phyloP scores from a whole-genome alignment of 1,140 invertebrate species.

The Cataglyphis hispanica region DNA sequence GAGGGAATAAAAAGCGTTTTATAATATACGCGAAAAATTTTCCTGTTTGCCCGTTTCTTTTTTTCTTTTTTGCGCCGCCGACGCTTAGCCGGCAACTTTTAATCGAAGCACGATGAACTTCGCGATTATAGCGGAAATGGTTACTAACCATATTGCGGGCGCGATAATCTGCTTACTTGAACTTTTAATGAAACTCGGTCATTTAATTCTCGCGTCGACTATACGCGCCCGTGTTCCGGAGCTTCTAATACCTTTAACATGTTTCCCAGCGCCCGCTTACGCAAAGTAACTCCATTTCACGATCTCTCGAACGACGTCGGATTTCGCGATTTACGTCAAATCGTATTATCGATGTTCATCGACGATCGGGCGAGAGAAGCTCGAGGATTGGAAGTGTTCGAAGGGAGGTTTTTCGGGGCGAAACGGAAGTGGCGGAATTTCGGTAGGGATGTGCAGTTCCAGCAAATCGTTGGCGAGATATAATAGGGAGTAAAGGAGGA shows the following conservation, averaged over 20 bases:
- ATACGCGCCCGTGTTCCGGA: not conserved
- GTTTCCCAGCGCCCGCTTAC: not conserved
- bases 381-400: not conserved
- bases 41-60: not conserved
- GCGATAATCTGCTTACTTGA: conserved; percentile 34
- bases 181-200: conserved; percentile 53
- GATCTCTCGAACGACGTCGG: not conserved
- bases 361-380: not conserved
- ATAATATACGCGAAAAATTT: conserved; percentile 33
- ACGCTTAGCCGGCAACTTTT: conserved; percentile 47
- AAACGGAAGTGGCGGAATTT: conserved; percentile 50
- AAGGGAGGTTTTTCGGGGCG: not conserved
- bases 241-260: conserved; percentile 9
- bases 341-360: conserved; percentile 17
- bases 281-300: not conserved
- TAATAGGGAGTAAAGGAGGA: conserved; percentile 18
- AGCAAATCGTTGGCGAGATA: conserved; percentile 66
- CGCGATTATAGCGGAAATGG: not conserved
- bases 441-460: conserved; percentile 45
- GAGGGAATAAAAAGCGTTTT: not conserved
- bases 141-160: conserved; percentile 16
- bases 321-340: conserved; percentile 18
- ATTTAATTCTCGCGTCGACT: conserved; percentile 31
- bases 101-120: conserved; percentile 25
- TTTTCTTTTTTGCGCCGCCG: not conserved